A percentile compares a stretch with the other conserved stretches of the same genome.
Evolutionary conservation across 1,140 invertebrate species (phyloP).

Genomic region (Drosophila pruinosa): DNA sequence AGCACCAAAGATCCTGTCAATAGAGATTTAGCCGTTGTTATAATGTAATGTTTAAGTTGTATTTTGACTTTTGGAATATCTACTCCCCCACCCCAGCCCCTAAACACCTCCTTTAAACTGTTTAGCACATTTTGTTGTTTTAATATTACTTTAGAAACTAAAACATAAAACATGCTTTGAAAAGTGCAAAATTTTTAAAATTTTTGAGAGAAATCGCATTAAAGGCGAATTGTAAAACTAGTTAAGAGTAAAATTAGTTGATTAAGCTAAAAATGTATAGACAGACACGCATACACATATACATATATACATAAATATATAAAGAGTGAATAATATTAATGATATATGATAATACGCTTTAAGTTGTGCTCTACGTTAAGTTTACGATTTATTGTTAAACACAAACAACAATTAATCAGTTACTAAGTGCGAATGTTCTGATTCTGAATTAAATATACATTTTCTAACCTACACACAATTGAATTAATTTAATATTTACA

Average conservation of each 20-base stretch:
- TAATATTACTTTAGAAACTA: not conserved
- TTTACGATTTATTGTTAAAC: slow-evolving; percentile 31
- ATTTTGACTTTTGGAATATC: slow-evolving; percentile 14
- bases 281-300: slow-evolving; percentile 17
- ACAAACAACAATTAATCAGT: not conserved
- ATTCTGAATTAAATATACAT: too few species aligned
- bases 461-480: not conserved
- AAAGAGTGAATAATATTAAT: slow-evolving; percentile 6
- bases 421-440: not conserved
- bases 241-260: slow-evolving; percentile 41
- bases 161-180: not conserved
- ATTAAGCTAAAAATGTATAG: slow-evolving; percentile 24
- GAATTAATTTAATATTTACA: not conserved
- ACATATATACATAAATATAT: slow-evolving; percentile 14
- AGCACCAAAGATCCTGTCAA: slow-evolving; percentile 68
- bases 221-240: slow-evolving; percentile 21
- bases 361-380: slow-evolving; percentile 66
- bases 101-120: slow-evolving; percentile 2
- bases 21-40: slow-evolving; percentile 50
- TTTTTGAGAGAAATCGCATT: slow-evolving; percentile 19
- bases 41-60: slow-evolving; percentile 25
- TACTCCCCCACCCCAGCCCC: not conserved
- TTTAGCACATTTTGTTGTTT: not conserved
- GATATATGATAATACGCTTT: slow-evolving; percentile 27
- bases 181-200: not conserved